Conservation (phyloP, 2,797 vertebrate species). For the Hemitrygon akajei region DNA sequence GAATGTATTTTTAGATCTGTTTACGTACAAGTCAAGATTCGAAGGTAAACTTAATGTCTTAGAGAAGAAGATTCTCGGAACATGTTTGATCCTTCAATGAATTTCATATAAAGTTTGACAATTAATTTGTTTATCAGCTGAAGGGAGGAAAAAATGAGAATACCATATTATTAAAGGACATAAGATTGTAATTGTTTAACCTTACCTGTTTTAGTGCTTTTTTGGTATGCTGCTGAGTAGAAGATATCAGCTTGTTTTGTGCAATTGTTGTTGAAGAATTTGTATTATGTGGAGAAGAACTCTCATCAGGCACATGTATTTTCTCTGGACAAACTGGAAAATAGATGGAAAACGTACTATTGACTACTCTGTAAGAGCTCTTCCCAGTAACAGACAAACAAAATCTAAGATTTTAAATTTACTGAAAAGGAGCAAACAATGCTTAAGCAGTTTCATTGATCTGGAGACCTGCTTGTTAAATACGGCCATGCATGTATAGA, state of each 20-base stretch:
- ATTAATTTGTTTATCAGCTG: background rate
- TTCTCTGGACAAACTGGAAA: constrained; percentile 63
- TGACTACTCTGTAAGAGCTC: background rate
- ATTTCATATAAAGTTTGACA: too few relatives aligned
- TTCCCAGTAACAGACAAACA: background rate
- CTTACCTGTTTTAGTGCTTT: constrained; percentile 78
- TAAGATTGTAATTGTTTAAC: background rate
- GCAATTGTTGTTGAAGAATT: constrained; percentile 60
- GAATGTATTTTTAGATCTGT: too few relatives aligned
- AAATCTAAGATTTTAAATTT: background rate
- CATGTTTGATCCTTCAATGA: too few relatives aligned
- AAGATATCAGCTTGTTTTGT: constrained; percentile 71
- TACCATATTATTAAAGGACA: background rate
- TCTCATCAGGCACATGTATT: constrained; percentile 65
- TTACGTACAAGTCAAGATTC: too few relatives aligned
- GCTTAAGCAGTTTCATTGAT: background rate
- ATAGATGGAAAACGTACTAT: constrained; percentile 43
- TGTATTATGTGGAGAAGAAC: constrained; percentile 62
- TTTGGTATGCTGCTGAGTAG: constrained; percentile 75
- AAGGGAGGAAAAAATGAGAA: background rate
- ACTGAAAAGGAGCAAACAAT: background rate
- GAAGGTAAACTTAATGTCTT: too few relatives aligned
- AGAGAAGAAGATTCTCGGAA: too few relatives aligned
- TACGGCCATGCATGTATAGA: too few relatives aligned
- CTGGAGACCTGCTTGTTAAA: background rate